phyloP scores from a whole-genome alignment of 2,888 invertebrate species.

The Ornithoptera alexandrae region DNA sequence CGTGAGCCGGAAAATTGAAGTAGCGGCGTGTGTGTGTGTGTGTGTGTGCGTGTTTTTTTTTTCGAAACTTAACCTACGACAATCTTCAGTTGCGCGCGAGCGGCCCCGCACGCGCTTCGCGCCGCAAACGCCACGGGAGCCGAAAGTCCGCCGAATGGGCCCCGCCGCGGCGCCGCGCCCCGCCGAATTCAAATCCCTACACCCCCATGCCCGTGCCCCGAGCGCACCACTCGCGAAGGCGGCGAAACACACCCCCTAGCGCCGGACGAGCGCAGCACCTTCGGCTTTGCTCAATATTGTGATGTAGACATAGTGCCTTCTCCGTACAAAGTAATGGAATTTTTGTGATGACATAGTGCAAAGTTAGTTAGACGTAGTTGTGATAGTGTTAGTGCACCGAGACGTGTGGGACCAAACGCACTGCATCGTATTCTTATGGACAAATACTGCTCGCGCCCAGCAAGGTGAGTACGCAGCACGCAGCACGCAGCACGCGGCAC shows the following conservation, averaged over 20 bases:
- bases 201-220: conserved; percentile 37
- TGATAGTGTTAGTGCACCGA: conserved; percentile 57
- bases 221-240: conserved; percentile 59
- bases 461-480: conserved; percentile 52
- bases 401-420: conserved; percentile 38
- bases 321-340: conserved; percentile 62
- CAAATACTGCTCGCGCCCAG: conserved; percentile 51
- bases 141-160: conserved; percentile 62
- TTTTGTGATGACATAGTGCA: conserved; percentile 75
- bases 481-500: conserved; percentile 17
- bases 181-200: conserved; percentile 56
- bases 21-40: conserved; percentile 52
- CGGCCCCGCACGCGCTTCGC: conserved; percentile 67
- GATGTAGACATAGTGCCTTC: conserved; percentile 74
- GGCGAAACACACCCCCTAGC: conserved; percentile 47
- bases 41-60: conserved; percentile 40
- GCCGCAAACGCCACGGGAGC: conserved; percentile 51
- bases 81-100: conserved; percentile 78
- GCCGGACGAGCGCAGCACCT: conserved; percentile 63
- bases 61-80: conserved; percentile 76
- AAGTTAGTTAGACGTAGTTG: conserved; percentile 60
- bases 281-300: conserved; percentile 73
- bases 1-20: conserved; percentile 69
- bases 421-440: conserved; percentile 55
- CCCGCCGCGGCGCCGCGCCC: conserved; percentile 47